Percentiles rank a stretch among this genome's conserved stretches.
These are phyloP conservation scores for Pachliopta kotzebuea DNA, from an alignment of 2,888 invertebrate genomes.

Conservation along the genomic window DNA sequence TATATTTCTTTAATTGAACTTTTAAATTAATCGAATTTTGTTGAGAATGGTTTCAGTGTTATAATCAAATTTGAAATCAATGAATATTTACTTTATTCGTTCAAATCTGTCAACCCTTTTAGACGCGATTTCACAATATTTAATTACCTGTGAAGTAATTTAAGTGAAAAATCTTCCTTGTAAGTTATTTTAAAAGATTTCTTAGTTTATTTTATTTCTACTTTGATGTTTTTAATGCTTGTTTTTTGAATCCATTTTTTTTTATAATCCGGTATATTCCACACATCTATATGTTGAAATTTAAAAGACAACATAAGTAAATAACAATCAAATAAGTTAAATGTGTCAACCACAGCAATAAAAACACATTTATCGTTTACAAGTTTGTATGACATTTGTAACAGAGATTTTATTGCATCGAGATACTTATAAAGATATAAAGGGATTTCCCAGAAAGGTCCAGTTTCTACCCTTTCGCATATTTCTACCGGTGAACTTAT, in stretches of 20 bases:
- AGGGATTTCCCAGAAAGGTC: slow-evolving; percentile 16
- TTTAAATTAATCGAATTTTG: slow-evolving; percentile 1
- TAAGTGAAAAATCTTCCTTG: slow-evolving; percentile 21
- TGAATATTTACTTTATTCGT: slow-evolving; percentile 28
- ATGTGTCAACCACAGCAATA: background rate
- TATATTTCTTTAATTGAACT: background rate
- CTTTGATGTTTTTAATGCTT: slow-evolving; percentile 9
- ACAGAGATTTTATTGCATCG: slow-evolving; percentile 12
- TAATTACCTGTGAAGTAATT: slow-evolving; percentile 13
- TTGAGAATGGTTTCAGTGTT: slow-evolving; percentile 17
- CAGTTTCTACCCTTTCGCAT: background rate
- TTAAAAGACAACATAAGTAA: too few species aligned
- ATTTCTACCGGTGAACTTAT: background rate
- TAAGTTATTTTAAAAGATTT: slow-evolving; percentile 19
- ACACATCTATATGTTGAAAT: too few species aligned
- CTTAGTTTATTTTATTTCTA: too few species aligned
- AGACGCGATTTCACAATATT: slow-evolving; percentile 12
- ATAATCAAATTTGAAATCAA: slow-evolving; percentile 28
- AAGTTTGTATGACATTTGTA: slow-evolving; percentile 13
- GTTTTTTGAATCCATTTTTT: too few species aligned
- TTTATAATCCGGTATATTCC: too few species aligned
- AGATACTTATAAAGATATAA: slow-evolving; percentile 5
- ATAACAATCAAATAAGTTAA: too few species aligned
- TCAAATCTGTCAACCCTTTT: slow-evolving; percentile 29
- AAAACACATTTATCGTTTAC: slow-evolving; percentile 6